These are phyloP conservation scores for Pseudomyrmex gracilis DNA, from an alignment of 1,140 invertebrate genomes.

Conservation along the genomic window DNA sequence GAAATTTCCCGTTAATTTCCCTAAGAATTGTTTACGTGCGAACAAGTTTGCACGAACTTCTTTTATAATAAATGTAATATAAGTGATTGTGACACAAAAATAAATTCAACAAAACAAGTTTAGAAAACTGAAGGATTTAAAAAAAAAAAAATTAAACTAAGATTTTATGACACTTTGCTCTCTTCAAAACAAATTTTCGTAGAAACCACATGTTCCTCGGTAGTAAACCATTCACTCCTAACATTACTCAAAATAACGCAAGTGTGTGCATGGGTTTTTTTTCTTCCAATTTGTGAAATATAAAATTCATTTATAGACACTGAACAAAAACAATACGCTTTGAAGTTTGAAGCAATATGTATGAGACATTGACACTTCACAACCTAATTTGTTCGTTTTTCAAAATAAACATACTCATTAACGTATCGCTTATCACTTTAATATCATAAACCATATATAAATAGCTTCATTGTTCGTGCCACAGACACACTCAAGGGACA, in stretches of 20 bases:
- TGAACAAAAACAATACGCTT: neutral
- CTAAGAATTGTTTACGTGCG: conserved; percentile 26
- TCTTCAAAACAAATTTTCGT: too few relatives aligned
- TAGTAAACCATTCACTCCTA: neutral
- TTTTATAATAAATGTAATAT: neutral
- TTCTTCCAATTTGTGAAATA: neutral
- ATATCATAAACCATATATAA: neutral
- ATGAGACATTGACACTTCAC: neutral
- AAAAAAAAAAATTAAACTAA: neutral
- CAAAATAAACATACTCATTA: neutral
- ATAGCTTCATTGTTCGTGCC: neutral
- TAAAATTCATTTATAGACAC: conserved; percentile 1
- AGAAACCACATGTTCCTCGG: too few relatives aligned
- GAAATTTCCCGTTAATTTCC: neutral
- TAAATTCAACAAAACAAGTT: neutral
- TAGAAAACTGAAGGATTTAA: neutral
- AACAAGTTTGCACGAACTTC: too few relatives aligned
- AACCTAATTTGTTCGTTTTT: neutral
- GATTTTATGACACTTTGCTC: neutral
- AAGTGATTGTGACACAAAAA: neutral
- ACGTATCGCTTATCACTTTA: conserved; percentile 6
- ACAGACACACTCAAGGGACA: neutral
- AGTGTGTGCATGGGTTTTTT: neutral
- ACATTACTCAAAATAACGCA: too few relatives aligned
- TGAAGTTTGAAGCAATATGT: neutral